Evolutionary conservation across 2,888 invertebrate species (phyloP), one percentile per base, ranked within the genome.

Genomic region (Phengaris arion): DNA sequence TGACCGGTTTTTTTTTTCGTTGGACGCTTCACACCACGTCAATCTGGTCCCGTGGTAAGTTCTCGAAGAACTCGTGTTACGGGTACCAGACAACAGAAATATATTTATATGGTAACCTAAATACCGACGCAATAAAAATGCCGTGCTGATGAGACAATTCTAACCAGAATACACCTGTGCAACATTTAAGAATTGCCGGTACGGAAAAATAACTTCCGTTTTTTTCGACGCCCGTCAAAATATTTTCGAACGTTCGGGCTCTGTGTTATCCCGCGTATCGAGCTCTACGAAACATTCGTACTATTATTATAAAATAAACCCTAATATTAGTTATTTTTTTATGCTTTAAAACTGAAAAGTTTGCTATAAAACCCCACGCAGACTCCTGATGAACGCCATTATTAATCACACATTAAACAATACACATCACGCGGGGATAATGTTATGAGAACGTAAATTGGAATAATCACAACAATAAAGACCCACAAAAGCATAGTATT

Each of bases 391-490:
- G 8, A 59, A 45, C 64, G 35, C 64, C 64, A 35, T 64, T 45
- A 64, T 72, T 72, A 72, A 72, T 54, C 22, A 22, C 13, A 54
- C 35, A 54, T 13, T 13, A 54, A 54, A 72, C 72, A 72, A 72
- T 72, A 51, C 72, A 22, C 35, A 22, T 22, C 69, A 69, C n/a
- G 72, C 52, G 10, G 51, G 52, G 72, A 64, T 35, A 72, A 54
- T 72, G 52, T 51, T 70, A 51, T 48, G 51, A 54, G 72, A 35
- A 35, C 52, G 52, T 35, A 72, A 72, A 72, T 52, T 70, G 70
- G 70, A 51, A 72, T 52, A 72, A 52, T 51, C 72, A 72, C 72
- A 72, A 72, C 72, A 72, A 72, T 72, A 12, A 10, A 72, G 72
- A 22, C 72, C 4, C 69, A 72, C 72, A 72, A 51, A 22, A 51